Evolutionary conservation across 2,888 invertebrate genomes (phyloP).

Genomic region (Trimorus sp.): DNA sequence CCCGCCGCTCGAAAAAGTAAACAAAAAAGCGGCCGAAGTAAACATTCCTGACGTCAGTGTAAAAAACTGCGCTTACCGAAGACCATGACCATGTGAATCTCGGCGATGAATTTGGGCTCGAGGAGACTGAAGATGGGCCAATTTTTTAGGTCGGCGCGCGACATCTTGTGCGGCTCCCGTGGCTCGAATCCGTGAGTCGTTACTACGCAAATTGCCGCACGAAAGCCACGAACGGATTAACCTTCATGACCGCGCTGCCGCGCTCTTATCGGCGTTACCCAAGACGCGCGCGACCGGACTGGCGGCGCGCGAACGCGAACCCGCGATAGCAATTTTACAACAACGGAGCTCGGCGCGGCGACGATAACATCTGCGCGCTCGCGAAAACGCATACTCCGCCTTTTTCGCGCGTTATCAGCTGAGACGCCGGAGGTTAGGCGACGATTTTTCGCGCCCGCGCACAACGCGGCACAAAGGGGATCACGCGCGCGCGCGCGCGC

Average conservation of each 20-base stretch:
- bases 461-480: too few species aligned
- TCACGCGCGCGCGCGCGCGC: too few species aligned
- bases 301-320: slow-evolving; percentile 9
- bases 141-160: slow-evolving; percentile 81
- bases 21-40: too few species aligned
- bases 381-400: too few species aligned
- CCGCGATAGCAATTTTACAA: slow-evolving; percentile 32
- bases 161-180: slow-evolving; percentile 69
- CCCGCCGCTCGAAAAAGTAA: too few species aligned
- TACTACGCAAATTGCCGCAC: slow-evolving; percentile 39
- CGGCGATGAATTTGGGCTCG: slow-evolving; percentile 82
- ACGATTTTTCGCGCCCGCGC: too few species aligned
- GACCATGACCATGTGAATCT: slow-evolving; percentile 83
- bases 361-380: slow-evolving; percentile 3
- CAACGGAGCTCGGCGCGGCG: slow-evolving; percentile 14
- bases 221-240: slow-evolving; percentile 42
- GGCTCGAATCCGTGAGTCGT: slow-evolving; percentile 18
- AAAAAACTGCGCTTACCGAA: slow-evolving; percentile 81
- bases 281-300: slow-evolving; percentile 6
- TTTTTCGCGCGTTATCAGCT: too few species aligned
- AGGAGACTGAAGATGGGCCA: slow-evolving; percentile 85
- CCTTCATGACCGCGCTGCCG: slow-evolving; percentile 53
- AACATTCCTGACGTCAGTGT: background rate
- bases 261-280: slow-evolving; percentile 35
- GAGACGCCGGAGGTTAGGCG: too few species aligned